Evolutionary conservation across 1,140 invertebrate genomes (phyloP), one percentile per base, ranked within the genome.

Genomic region (Scaptomyza hsui): DNA sequence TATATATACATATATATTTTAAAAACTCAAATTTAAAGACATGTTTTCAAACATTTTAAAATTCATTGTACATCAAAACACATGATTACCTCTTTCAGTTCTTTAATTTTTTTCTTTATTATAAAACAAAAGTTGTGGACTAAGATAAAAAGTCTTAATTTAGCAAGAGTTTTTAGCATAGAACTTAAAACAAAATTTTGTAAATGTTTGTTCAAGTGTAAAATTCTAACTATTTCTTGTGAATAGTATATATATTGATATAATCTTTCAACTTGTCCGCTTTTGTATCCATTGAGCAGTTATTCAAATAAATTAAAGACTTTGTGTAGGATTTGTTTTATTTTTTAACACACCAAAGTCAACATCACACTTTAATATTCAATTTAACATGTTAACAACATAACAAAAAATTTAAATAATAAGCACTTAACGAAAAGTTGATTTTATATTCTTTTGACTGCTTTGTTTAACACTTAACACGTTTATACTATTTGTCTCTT

Each of bases 41-140:
- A 9, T 37, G 12, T 37, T 19, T 69, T 29, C 16, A 4, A 55
- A 42, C 42, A 64, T 56, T 55, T 18, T 4, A n/a, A 56, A 42
- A 63, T 64, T 53, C 59, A 63, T 63, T 63, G 18, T 55, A 63
- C 49, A 63, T 41, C 55, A 16, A 16, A 44, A 49, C 29, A 32
- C 32, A 37, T 52, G 32, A 9, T 21, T 13, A 35, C 15, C 6
- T 52, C 12, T 1, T 44, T 19, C 12, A 12, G n/a, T 19, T 52
- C 12, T 1, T 44, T 19, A 19, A 12, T 21, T 19, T 3, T 5
- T 44, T 44, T 19, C 15, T 19, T 5, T 12, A 12, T 13, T n/a
- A 41, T 13, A 24, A n/a, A 35, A 9, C 12, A 21, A 19, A 24
- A 6, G 24, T 24, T 24, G 26, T 29, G 7, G 26, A 9, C 2